Conservation (phyloP, 2,797 vertebrate species). For the Odontamblyopus lacepedii region DNA sequence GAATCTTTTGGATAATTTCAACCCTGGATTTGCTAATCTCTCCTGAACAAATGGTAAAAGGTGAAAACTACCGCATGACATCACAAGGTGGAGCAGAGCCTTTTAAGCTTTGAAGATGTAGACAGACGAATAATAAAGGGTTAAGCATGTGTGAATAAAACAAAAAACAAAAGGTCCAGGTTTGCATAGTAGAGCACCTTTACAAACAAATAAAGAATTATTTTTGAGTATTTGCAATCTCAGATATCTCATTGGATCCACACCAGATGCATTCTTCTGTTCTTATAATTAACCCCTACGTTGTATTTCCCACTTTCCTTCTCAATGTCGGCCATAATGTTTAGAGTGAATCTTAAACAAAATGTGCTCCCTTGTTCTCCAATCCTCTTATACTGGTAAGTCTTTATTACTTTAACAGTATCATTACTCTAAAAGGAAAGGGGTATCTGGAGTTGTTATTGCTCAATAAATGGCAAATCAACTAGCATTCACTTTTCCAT, state of each 20-base stretch:
- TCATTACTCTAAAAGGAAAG: conserved; percentile 3
- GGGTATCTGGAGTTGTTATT: conserved; percentile 22
- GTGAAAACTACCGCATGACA: too few relatives aligned
- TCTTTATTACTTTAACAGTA: conserved; percentile 8
- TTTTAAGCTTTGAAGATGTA: too few relatives aligned
- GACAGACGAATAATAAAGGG: too few relatives aligned
- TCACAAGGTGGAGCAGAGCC: too few relatives aligned
- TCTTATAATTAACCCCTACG: neutral
- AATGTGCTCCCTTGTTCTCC: conserved; percentile 6
- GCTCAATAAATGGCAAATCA: conserved; percentile 28
- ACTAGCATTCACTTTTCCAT: conserved; percentile 11
- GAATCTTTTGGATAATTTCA: too few relatives aligned
- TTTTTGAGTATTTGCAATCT: neutral
- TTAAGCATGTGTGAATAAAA: too few relatives aligned
- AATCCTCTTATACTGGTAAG: neutral
- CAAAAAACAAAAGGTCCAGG: too few relatives aligned
- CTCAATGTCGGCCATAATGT: neutral
- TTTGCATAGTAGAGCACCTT: too few relatives aligned
- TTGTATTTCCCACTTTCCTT: neutral
- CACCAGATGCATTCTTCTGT: neutral
- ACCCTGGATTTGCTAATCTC: too few relatives aligned
- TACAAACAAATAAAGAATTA: too few relatives aligned
- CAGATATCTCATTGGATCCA: neutral
- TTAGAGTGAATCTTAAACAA: conserved; percentile 6
- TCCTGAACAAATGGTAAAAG: too few relatives aligned